Evolutionary conservation across 2,888 invertebrate species (phyloP).

Genomic region (Thysanoteuthis rhombus): DNA sequence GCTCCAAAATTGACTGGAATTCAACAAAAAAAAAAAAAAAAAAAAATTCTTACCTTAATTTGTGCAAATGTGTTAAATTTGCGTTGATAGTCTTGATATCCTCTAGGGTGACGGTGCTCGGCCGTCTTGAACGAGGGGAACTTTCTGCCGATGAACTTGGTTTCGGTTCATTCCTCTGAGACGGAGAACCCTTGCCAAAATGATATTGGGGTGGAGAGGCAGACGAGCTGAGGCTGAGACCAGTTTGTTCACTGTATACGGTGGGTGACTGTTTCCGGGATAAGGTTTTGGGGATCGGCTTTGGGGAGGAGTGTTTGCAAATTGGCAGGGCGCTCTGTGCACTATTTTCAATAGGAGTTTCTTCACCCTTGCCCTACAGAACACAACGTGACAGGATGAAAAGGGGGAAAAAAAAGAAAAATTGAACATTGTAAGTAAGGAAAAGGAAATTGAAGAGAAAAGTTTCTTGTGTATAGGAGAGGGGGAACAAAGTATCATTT

Average conservation of each 20-base stretch:
- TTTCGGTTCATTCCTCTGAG: background rate
- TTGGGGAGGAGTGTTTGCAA: background rate
- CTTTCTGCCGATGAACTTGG: background rate
- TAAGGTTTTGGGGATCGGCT: background rate
- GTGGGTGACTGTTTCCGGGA: background rate
- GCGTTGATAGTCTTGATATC: constrained; percentile 26
- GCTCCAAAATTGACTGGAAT: too few species aligned
- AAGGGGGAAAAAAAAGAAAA: too few species aligned
- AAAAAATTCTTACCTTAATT: constrained; percentile 16
- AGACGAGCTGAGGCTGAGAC: background rate
- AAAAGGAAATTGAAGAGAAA: too few species aligned
- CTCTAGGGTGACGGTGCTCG: background rate
- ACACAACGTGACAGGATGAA: too few species aligned
- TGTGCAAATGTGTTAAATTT: constrained; percentile 14
- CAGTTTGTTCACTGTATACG: background rate
- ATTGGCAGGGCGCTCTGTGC: background rate
- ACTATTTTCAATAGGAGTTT: background rate
- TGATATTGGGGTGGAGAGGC: background rate
- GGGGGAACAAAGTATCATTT: too few species aligned
- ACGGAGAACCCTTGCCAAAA: background rate
- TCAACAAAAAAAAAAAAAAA: too few species aligned
- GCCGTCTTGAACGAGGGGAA: background rate
- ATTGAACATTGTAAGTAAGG: too few species aligned
- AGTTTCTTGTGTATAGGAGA: too few species aligned
- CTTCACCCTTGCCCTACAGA: background rate